Percentiles rank a stretch among this genome's conserved stretches.
phyloP scores from a whole-genome alignment of 2,797 vertebrate species.

The Acrossocheilus wenchowensis region DNA sequence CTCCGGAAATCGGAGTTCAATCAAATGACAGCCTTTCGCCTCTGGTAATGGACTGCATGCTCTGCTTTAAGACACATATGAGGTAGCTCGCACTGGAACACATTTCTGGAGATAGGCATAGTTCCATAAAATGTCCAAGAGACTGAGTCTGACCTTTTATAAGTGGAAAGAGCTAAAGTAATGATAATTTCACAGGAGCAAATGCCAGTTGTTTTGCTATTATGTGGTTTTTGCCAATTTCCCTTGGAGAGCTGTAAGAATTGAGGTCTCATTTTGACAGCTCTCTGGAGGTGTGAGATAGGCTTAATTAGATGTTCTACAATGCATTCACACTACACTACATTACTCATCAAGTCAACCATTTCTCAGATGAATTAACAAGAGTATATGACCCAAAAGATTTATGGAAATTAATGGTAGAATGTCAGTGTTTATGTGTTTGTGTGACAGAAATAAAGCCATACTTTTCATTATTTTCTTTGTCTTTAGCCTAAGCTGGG shows the following conservation, averaged over 20 bases:
- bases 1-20: constrained; percentile 19
- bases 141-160: constrained; percentile 9
- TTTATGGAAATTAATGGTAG: constrained; percentile 2
- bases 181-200: constrained; percentile 36
- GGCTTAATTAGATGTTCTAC: constrained; percentile 41
- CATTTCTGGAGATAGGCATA: not conserved
- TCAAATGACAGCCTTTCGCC: constrained; percentile 38
- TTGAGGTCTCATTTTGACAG: constrained; percentile 25
- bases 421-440: not conserved
- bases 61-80: constrained; percentile 8
- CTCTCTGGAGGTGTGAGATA: constrained; percentile 39
- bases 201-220: constrained; percentile 35
- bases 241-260: not conserved
- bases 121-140: constrained; percentile 9
- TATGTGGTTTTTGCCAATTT: constrained; percentile 37
- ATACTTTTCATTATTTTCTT: constrained; percentile 1
- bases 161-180: constrained; percentile 13
- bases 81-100: not conserved
- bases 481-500: not conserved
- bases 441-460: constrained; percentile 14
- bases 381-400: not conserved
- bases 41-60: constrained; percentile 13
- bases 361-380: constrained; percentile 19
- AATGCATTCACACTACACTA: constrained; percentile 13
- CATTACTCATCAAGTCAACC: constrained; percentile 14